Evolutionary conservation across 2,113 vertebrate species (phyloP).

Genomic region (Scopus umbretta): DNA sequence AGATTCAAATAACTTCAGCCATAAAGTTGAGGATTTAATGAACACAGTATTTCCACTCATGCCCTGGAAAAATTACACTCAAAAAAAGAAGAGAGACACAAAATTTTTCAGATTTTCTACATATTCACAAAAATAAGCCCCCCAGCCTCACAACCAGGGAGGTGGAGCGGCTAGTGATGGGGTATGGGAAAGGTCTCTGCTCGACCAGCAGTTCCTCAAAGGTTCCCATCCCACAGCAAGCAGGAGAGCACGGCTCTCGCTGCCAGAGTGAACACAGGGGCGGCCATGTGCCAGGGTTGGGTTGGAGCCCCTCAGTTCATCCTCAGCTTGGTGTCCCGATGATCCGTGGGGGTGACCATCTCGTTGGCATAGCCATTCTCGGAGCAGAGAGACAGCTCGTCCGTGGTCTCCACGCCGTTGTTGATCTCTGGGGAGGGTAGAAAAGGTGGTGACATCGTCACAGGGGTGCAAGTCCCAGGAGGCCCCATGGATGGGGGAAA

Average conservation of each 20-base stretch:
- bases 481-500: background rate
- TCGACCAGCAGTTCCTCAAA: slow-evolving; percentile 10
- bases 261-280: fast-evolving
- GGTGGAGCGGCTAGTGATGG: background rate
- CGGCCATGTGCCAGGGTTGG: background rate
- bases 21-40: slow-evolving; percentile 16
- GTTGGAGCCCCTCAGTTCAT: slow-evolving; percentile 3
- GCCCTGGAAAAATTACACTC: slow-evolving; percentile 30
- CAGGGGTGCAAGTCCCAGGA: background rate
- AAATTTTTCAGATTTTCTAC: slow-evolving; percentile 29
- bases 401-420: slow-evolving; percentile 78
- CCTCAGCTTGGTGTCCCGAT: slow-evolving; percentile 41
- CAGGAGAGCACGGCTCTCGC: background rate
- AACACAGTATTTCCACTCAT: slow-evolving; percentile 12
- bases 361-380: slow-evolving; percentile 81
- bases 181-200: background rate
- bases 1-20: background rate
- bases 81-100: background rate
- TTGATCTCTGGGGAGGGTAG: slow-evolving; percentile 79
- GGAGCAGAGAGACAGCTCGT: slow-evolving; percentile 84
- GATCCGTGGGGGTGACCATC: slow-evolving; percentile 37
- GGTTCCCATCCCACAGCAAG: background rate
- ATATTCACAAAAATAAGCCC: slow-evolving; percentile 61
- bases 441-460: background rate
- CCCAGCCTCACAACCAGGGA: slow-evolving; percentile 49